Evolutionary conservation across 2,797 vertebrate genomes (phyloP), one percentile per base, ranked within the genome.

Genomic region (Oryzias dopingdopingensis): DNA sequence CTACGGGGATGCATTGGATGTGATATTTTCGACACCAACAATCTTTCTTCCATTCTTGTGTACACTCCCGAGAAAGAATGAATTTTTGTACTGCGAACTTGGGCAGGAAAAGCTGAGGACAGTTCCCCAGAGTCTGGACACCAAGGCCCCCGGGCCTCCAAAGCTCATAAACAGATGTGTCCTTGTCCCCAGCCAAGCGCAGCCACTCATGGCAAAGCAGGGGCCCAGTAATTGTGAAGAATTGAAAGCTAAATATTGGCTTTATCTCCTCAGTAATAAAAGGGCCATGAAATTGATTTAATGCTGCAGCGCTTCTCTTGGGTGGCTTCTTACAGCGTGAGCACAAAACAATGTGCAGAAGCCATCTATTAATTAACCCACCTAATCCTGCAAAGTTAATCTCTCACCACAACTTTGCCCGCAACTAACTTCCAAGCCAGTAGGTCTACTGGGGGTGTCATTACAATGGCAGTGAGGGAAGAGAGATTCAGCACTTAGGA

Each of bases 281-380:
- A 92, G 90, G 91, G 86, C 92, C 93, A 84, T 93, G 93, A 94
- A 95, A 95, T 94, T 93, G 91, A 91, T 94, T 93, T 92, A 92
- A 93, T 93, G 92, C 91, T 88, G 92, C 92, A 83, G 81, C 88
- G 90, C 89, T 88, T 93, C 92, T 93, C 91, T 90, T 86, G 91
- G 92, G 81, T 91, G 80, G 86, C 46, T 79, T 90, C 89, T 88
- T 90, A 86, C 56, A 67, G 92, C 79, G 86, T 84, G 86, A 74
- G 90, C 82, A 87, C 91, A 92, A 91, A 93, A 86, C 87, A 81
- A 92, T 93, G 90, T 91, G 85, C 91, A 90, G 89, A 81, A 91
- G 90, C 89, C 90, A 91, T 88, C 92, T 92, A 88, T 93, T 94
- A 94, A 94, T 94, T 94, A 92, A 92, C 84, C 72, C 81, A 88